Evolutionary conservation across 1,140 invertebrate species (phyloP).

Genomic region (Agrilus planipennis): DNA sequence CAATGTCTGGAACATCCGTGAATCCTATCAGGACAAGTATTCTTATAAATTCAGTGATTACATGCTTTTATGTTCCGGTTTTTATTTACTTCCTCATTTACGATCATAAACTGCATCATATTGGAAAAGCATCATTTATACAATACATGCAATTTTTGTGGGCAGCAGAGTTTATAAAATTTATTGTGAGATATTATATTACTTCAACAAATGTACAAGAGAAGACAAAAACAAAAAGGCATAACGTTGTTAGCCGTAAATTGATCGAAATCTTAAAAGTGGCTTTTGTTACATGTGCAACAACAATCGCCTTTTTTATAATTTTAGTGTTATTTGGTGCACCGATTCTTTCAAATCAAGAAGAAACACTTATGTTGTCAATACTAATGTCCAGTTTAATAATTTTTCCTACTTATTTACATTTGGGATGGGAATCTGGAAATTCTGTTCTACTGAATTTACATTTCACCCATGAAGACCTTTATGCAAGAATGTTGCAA

Average conservation of each 20-base stretch:
- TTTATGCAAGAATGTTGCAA: slow-evolving; percentile 43
- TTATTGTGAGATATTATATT: neutral
- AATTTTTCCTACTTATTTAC: slow-evolving; percentile 48
- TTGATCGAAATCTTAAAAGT: slow-evolving; percentile 21
- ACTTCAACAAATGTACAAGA: neutral
- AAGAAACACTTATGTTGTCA: slow-evolving; percentile 62
- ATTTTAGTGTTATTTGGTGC: slow-evolving; percentile 65
- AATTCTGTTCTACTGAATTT: slow-evolving; percentile 41
- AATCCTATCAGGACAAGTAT: too few species aligned
- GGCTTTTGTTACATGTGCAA: slow-evolving; percentile 11
- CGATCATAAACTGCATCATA: slow-evolving; percentile 4
- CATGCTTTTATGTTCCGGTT: slow-evolving; percentile 5
- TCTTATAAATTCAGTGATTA: too few species aligned
- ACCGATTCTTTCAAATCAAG: slow-evolving; percentile 47
- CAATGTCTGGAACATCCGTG: too few species aligned
- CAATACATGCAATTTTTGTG: slow-evolving; percentile 4
- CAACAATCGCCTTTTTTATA: slow-evolving; percentile 42
- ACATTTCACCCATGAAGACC: slow-evolving; percentile 36
- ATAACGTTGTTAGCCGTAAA: slow-evolving; percentile 3
- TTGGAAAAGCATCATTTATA: slow-evolving; percentile 6
- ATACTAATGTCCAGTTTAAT: slow-evolving; percentile 52
- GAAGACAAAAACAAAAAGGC: neutral
- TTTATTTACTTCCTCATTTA: slow-evolving; percentile 4
- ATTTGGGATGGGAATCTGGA: slow-evolving; percentile 45
- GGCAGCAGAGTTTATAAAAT: slow-evolving; percentile 5